Conservation (phyloP, 2,113 vertebrate genomes). For the Erythrocercus mccallii region DNA sequence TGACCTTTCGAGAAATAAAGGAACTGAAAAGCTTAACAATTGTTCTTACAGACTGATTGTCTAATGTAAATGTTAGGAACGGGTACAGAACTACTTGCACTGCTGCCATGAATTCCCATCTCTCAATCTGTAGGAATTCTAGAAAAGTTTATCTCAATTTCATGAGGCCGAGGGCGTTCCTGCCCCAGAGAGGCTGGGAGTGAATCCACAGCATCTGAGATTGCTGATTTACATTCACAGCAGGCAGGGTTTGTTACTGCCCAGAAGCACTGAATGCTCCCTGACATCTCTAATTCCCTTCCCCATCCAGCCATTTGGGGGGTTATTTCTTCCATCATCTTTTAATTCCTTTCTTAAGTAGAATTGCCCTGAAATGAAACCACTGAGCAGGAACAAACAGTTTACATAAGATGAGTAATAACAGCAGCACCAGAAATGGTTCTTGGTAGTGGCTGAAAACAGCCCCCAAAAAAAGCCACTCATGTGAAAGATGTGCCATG, state of each 20-base stretch:
- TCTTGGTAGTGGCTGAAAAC: neutral
- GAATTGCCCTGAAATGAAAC: neutral
- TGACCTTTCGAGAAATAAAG: neutral
- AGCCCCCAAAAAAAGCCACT: neutral
- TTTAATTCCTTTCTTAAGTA: neutral
- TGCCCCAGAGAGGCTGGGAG: neutral
- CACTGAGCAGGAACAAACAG: neutral
- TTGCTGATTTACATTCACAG: neutral
- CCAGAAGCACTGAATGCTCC: neutral
- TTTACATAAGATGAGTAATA: neutral
- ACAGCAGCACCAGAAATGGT: neutral
- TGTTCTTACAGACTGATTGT: neutral
- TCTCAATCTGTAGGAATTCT: neutral
- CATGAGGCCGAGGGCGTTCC: neutral
- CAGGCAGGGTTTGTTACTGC: neutral
- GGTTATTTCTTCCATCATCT: neutral
- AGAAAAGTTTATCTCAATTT: neutral
- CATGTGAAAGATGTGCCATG: neutral
- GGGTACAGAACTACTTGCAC: neutral
- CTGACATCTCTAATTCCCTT: neutral
- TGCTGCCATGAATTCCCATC: neutral
- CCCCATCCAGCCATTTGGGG: neutral
- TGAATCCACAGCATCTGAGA: neutral
- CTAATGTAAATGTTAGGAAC: neutral
- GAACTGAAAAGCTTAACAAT: neutral